phyloP scores from a whole-genome alignment of 2,888 invertebrate genomes.

The Lottia gigantea region DNA sequence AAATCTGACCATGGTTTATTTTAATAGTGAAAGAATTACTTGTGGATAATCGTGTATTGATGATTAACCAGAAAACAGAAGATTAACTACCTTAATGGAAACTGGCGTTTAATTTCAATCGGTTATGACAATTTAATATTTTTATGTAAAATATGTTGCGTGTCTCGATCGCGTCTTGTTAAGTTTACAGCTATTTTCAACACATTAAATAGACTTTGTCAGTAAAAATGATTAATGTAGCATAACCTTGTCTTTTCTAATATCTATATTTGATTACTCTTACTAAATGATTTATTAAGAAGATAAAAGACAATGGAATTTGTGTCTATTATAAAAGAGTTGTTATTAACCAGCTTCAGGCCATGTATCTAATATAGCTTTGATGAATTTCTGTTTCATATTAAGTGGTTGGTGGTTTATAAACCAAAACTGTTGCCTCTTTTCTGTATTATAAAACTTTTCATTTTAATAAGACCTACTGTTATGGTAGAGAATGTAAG shows the following conservation, averaged over 20 bases:
- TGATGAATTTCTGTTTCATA: too few relatives aligned
- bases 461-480: too few relatives aligned
- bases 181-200: constrained; percentile 2
- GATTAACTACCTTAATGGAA: not conserved
- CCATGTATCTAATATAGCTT: constrained; percentile 4
- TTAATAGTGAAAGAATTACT: too few relatives aligned
- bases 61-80: too few relatives aligned
- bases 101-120: not conserved
- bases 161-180: not conserved
- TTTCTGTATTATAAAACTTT: too few relatives aligned
- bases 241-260: constrained; percentile 6
- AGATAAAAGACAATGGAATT: not conserved
- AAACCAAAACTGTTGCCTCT: too few relatives aligned
- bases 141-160: constrained; percentile 6
- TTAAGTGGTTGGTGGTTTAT: too few relatives aligned
- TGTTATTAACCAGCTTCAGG: constrained; percentile 5
- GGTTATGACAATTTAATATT: constrained; percentile 3
- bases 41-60: too few relatives aligned
- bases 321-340: not conserved
- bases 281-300: constrained; percentile 4
- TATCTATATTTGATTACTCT: constrained; percentile 3
- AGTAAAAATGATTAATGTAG: not conserved
- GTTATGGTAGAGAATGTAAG: too few relatives aligned
- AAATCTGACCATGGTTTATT: too few relatives aligned
- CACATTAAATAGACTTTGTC: constrained; percentile 7